Base-by-base conservation (phyloP, 2,797 vertebrate genomes). In the Staurois parvus region DNA sequence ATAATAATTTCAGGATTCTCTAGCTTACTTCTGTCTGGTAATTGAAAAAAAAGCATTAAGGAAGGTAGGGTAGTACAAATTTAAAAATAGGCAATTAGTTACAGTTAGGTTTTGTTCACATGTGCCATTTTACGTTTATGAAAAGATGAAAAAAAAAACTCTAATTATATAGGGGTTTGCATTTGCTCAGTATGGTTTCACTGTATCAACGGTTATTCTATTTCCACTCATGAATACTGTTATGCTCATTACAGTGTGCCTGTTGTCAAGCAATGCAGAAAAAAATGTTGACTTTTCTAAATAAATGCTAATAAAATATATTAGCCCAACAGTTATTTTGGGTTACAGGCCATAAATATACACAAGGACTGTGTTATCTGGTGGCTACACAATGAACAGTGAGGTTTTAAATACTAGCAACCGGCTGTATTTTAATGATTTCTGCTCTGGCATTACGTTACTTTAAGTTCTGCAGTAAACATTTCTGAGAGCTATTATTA, bases 401-500 rank as follows among this genome's bases (percentile, higher is more conserved):
- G 34, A 80, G 74, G 85, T 83, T n/a, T n/a, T 83, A 79, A 83
- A 86, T 68, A 67, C 69, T 52, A 73, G 75, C 68, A 78, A n/a
- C 68, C 73, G 32, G 28, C 81, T 79, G 81, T 59, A 62, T 84
- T 91, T 88, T 89, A 85, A 76, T 72, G 68, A 48, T 84, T 83
- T 76, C 74, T 59, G 72, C 34, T 87, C 69, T 81, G 73, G 78
- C 4, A 28, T 84, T 73, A 83, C 73, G 52, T 87, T 72, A 45
- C 40, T 64, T 88, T 66, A 70, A 82, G 81, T 84, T 9, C 34
- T 79, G 81, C 85, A 75, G 52, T 3, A 2, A 89, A 72, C 37
- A 67, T 74, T 87, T 87, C 80, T 72, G 69, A 83, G 85, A 52
- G 68, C 81, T 87, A 87, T 87, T 87, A 87, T 87, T 87, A 87